Evolutionary conservation across 2,113 vertebrate genomes (phyloP).

Genomic region (Solea senegalensis): DNA sequence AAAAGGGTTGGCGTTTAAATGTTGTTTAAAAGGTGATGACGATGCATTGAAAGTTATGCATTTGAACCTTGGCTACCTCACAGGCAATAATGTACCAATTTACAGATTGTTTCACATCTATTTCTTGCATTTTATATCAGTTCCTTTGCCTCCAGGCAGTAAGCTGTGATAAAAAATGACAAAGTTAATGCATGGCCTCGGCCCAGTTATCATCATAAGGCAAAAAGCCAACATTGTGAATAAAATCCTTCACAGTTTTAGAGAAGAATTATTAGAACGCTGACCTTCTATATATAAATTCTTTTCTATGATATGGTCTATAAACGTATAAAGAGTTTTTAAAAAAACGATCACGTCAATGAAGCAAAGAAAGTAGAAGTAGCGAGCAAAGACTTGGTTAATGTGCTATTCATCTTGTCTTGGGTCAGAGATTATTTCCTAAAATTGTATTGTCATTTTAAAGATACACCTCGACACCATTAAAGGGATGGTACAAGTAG

Average conservation of each 20-base stretch:
- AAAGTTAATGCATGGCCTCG: background rate
- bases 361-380: background rate
- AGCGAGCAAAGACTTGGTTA: background rate
- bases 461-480: background rate
- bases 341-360: background rate
- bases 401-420: conserved; percentile 1
- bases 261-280: background rate
- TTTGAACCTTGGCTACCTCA: background rate
- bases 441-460: conserved; percentile 8
- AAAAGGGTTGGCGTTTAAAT: background rate
- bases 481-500: background rate
- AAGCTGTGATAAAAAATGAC: background rate
- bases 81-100: background rate
- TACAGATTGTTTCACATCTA: background rate
- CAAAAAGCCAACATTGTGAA: conserved; percentile 7
- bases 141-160: background rate
- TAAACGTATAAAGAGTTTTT: background rate
- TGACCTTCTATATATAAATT: background rate
- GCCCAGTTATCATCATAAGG: background rate
- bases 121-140: background rate
- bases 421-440: background rate
- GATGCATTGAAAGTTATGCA: background rate
- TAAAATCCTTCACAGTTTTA: conserved; percentile 1
- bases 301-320: background rate
- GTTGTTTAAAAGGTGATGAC: background rate